Base-by-base conservation (phyloP, 2,888 invertebrate species). In the Apantesis nais region DNA sequence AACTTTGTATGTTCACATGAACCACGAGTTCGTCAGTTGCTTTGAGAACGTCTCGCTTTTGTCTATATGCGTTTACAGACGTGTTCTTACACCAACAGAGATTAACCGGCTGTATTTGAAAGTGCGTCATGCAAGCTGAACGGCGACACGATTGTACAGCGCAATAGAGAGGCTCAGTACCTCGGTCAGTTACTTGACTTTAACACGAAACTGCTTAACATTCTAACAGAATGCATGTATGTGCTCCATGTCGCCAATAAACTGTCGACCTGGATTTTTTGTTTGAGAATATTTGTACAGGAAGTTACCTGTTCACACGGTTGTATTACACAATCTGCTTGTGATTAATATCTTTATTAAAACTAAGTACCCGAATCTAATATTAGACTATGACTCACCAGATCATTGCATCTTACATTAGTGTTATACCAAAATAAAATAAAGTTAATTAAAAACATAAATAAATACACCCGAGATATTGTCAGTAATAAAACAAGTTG, bases 141-240 rank as follows among this genome's bases (percentile, higher is more conserved):
- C 73, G 64, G 34, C 77, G 63, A 76, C 76, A 65, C 67, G 25
- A 83, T 79, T 86, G 71, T 71, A 74, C 75, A 79, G 83, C 67
- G 79, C 80, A 77, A 80, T 82, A 85, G 75, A 85, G 81, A 80
- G 80, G 77, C 81, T 79, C 80, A 78, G 82, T 85, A 83, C 87
- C 84, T 84, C 85, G 86, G 85, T 86, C 81, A 73, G 87, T 89
- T 86, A 86, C 87, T 83, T 86, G 85, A 85, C 84, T 87, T 90
- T 90, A 90, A 87, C 90, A 86, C 87, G 92, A 93, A 92, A 89
- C 94, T 93, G 91, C 86, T 95, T 94, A 93, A 90, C 92, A 94
- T 95, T 94, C 94, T 89, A 88, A 88, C 89, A 86, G 90, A 90
- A 91, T 91, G 88, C 89, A 86, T 85, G 87, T 83, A 82, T 76